Evolutionary conservation across 2,888 invertebrate species (phyloP), one percentile per base, ranked within the genome.

Genomic region (Metellina segmentata): DNA sequence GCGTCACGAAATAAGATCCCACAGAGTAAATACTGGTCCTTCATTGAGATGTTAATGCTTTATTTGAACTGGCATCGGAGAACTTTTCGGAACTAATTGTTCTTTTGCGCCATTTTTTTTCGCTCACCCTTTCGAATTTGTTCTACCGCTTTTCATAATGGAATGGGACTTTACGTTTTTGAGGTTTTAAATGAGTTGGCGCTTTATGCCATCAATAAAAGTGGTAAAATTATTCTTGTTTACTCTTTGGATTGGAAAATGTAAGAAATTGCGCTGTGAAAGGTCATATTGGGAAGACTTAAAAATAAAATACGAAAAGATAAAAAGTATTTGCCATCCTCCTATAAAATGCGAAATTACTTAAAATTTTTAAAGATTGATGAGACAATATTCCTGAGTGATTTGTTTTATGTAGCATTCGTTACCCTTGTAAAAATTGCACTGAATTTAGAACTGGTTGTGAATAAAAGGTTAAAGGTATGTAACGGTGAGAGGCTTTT

Each of bases 41-140:
- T 86, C 85, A 86, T 86, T 78, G 77, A 78, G 77, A 77, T 86
- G 85, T 78, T 86, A 86, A 78, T 86, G 69, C 78, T 11, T 86
- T 86, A 86, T 86, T 86, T 86, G 85, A 70, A 16, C 69, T 51
- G 69, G 75, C 75, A 61, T 85, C 75, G 75, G 75, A 75, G 34
- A 61, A 61, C 61, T 61, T 61, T 61, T 61, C 11, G 61, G 61
- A 16, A 9, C 11, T 61, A 61, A 61, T 61, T 61, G 61, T 61
- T 61, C 61, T 61, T 61, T 61, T 34, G 34, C 34, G 61, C 61
- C 61, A 16, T 16, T 61, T 61, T 61, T 61, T 61, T 61, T 11
- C 11, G 61, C 61, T 61, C 16, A 16, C 5, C 61, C 13, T 6
- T 61, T 61, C 16, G 9, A 61, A 16, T 61, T 61, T 8, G 61